These are phyloP conservation scores for Dreissena polymorpha DNA, from an alignment of 1,140 invertebrate species.

Conservation along the genomic window DNA sequence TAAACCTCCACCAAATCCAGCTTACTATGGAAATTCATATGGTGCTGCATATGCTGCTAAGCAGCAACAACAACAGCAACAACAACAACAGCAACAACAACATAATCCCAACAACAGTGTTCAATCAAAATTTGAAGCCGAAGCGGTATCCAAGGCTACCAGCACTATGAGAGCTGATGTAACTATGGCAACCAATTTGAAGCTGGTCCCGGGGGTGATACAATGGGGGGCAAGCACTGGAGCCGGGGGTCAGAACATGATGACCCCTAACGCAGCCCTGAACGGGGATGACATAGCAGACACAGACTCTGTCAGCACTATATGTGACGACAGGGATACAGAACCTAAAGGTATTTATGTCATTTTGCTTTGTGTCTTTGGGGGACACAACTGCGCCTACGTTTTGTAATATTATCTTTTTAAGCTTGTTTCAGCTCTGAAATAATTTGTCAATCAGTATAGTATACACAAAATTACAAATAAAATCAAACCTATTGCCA, in stretches of 20 bases:
- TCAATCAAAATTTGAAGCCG: too few relatives aligned
- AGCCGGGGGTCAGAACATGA: conserved; percentile 5
- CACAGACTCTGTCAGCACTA: conserved; percentile 50
- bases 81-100: not conserved
- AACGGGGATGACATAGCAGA: conserved; percentile 36
- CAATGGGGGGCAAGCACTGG: not conserved
- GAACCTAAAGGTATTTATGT: conserved; percentile 43
- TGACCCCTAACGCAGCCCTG: not conserved
- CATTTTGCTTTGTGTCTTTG: not conserved
- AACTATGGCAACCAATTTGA: not conserved
- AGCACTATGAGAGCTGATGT: not conserved
- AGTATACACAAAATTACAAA: too few relatives aligned
- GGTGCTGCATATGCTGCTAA: conserved; percentile 39
- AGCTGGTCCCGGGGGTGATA: not conserved
- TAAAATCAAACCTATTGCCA: too few relatives aligned
- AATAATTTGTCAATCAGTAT: too few relatives aligned
- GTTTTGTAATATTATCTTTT: too few relatives aligned
- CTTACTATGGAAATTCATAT: conserved; percentile 39
- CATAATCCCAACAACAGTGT: conserved; percentile 1
- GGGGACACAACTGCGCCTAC: too few relatives aligned
- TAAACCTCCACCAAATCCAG: conserved; percentile 30
- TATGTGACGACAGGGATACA: conserved; percentile 46
- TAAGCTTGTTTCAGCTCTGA: too few relatives aligned
- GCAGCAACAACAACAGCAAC: conserved; percentile 8
- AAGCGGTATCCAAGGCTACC: too few relatives aligned